phyloP scores from a whole-genome alignment of 1,140 invertebrate genomes.

The Mesaphorura yosii region DNA sequence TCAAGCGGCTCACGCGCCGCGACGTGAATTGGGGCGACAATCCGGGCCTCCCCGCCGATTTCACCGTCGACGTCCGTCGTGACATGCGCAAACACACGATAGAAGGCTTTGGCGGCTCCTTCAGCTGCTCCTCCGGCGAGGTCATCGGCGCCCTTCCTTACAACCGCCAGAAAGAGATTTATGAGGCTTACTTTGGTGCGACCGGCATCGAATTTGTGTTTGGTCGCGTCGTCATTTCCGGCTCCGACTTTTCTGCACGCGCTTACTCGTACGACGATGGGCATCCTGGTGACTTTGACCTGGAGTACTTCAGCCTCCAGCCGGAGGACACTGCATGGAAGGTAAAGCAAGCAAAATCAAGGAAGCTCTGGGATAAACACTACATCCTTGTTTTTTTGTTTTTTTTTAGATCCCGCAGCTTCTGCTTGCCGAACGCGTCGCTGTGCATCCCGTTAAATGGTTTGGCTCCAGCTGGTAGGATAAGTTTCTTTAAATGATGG shows the following conservation, averaged over 20 bases:
- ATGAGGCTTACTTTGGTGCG: slow-evolving; percentile 32
- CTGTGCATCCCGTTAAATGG: background rate
- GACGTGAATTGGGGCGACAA: too few species aligned
- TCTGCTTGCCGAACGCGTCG: too few species aligned
- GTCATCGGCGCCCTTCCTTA: slow-evolving; percentile 36
- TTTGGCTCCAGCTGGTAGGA: background rate
- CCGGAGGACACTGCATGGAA: slow-evolving; percentile 51
- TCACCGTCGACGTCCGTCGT: too few species aligned
- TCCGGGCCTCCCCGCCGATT: too few species aligned
- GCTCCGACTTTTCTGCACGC: slow-evolving; percentile 62
- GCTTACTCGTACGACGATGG: slow-evolving; percentile 52
- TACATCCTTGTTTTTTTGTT: too few species aligned
- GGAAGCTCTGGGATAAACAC: background rate
- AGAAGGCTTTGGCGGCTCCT: slow-evolving; percentile 45
- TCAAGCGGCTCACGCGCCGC: too few species aligned
- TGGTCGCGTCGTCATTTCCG: slow-evolving; percentile 47
- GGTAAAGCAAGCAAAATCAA: slow-evolving; percentile 33
- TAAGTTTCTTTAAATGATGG: slow-evolving; percentile 3
- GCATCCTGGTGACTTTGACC: slow-evolving; percentile 46
- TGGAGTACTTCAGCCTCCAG: slow-evolving; percentile 52
- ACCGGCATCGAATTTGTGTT: slow-evolving; percentile 43
- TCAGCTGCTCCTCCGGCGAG: slow-evolving; percentile 43
- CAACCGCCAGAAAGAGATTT: slow-evolving; percentile 32
- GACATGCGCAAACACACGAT: too few species aligned
- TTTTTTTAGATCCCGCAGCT: too few species aligned